Base-by-base conservation (phyloP, 1,140 invertebrate genomes). In the Dendrolimus kikuchii region DNA sequence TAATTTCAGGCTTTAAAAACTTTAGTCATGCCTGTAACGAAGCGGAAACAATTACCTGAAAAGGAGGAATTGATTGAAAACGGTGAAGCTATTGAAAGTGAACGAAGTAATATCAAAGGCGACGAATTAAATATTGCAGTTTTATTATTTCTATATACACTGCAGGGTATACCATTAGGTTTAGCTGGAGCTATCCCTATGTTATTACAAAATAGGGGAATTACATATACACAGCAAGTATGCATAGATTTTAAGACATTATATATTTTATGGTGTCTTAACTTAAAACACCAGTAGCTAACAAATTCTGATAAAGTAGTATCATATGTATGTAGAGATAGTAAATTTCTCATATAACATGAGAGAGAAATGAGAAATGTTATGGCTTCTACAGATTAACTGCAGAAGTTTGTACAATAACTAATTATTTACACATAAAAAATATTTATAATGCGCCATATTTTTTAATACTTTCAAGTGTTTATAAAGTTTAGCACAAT, bases 161-260 rank as follows among this genome's bases (percentile, higher is more conserved):
- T 99, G 5, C 97, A 99, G 91, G 98, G 97, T 2, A 96, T 99
- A 80, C 98, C 98, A 2, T 84, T 99, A 4, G 98, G 98, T 6
- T 86, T 99, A 9, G 95, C 94, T 44, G 93, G 94, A 8, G 96
- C 96, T 41, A 94, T 99, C 62, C 98, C 98, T 4, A 97, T 99
- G 93, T 68, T 99, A 45, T 88, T 99, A 46, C 95, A 97, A 78
- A 97, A 97, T 81, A 90, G 93, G 64, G 92, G 95, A 55, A 93
- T 97, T 49, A 96, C 93, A 46, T 99, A 98, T 76, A 94, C 93
- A 64, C 93, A 98, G 81, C 87, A 88, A 71, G 87, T 88, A 71
- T 55, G 49, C 23, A 23, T 23, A 23, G 23, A 23, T 23, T 23
- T 23, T 23, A 23, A 23, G 23, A 2, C 23, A 23, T 23, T 1